Evolutionary conservation across 2,888 invertebrate genomes (phyloP).

Genomic region (Ashinkailepas kermadecensis): DNA sequence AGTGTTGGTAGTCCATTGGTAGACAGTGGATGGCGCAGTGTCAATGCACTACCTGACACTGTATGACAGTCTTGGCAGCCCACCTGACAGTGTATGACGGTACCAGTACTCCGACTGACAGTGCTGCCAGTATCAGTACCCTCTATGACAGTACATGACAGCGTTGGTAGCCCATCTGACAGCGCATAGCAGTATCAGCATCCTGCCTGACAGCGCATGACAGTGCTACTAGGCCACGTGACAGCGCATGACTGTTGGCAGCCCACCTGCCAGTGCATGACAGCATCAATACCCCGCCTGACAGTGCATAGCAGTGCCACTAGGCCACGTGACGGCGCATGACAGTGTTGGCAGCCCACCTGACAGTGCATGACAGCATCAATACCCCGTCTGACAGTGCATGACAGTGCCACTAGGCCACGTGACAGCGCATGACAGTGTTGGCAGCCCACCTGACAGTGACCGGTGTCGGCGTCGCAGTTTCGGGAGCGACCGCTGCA

Average conservation of each 20-base stretch:
- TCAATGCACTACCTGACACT: not conserved
- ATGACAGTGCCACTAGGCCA: not conserved
- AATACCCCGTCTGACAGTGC: not conserved
- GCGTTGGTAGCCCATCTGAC: too few relatives aligned
- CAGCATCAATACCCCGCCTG: not conserved
- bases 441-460: constrained; percentile 62
- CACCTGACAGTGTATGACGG: too few relatives aligned
- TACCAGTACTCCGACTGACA: too few relatives aligned
- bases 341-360: not conserved
- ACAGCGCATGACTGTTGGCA: not conserved
- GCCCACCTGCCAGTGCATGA: not conserved
- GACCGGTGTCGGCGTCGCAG: constrained; percentile 76
- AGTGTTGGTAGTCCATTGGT: not conserved
- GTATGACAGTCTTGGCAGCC: not conserved
- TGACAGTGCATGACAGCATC: not conserved
- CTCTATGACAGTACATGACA: too few relatives aligned
- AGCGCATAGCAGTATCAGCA: too few relatives aligned
- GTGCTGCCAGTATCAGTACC: too few relatives aligned
- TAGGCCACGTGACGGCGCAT: not conserved
- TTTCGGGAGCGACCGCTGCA: constrained; percentile 69
- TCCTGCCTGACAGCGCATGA: not conserved
- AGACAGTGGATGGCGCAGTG: not conserved
- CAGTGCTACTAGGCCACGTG: not conserved
- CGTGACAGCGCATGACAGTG: not conserved
- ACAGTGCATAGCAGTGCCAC: not conserved